Evolutionary conservation across 2,113 vertebrate species (phyloP).

Genomic region (Centrocercus urophasianus): DNA sequence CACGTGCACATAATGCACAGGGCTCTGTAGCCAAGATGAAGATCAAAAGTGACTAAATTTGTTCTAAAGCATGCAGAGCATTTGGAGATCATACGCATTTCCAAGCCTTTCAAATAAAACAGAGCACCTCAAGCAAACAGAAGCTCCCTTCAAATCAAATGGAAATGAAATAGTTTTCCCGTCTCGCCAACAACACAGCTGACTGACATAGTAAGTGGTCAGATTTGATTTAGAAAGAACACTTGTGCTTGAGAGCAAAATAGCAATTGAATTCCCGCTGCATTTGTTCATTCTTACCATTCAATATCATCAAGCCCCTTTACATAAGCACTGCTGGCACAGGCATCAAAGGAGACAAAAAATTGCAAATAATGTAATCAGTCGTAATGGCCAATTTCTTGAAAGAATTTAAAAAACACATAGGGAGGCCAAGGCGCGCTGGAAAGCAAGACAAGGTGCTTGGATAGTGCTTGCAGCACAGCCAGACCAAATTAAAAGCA

Average conservation of each 20-base stretch:
- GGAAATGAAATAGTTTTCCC: constrained; percentile 19
- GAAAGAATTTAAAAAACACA: constrained; percentile 39
- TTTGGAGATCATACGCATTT: not conserved
- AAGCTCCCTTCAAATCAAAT: constrained; percentile 45
- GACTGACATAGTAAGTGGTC: constrained; percentile 53
- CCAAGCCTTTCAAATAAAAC: constrained; percentile 25
- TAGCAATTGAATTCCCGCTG: constrained; percentile 56
- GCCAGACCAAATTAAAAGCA: not conserved
- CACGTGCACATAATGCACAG: not conserved
- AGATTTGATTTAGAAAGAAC: constrained; percentile 65
- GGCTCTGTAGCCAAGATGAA: not conserved
- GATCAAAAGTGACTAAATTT: not conserved
- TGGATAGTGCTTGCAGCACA: not conserved
- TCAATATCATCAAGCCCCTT: constrained; percentile 51
- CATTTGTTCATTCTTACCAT: constrained; percentile 61
- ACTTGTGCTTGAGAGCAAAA: constrained; percentile 63
- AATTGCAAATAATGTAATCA: constrained; percentile 51
- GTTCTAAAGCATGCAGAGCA: not conserved
- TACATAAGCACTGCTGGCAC: constrained; percentile 48
- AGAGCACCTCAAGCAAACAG: constrained; percentile 10
- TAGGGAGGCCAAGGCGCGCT: not conserved
- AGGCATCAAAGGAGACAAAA: constrained; percentile 53
- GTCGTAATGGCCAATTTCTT: constrained; percentile 40
- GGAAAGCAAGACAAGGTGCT: fast-evolving
- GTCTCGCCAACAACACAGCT: constrained; percentile 1